Conservation (phyloP, 2,113 vertebrate species). For the Odobenus rosmarus region DNA sequence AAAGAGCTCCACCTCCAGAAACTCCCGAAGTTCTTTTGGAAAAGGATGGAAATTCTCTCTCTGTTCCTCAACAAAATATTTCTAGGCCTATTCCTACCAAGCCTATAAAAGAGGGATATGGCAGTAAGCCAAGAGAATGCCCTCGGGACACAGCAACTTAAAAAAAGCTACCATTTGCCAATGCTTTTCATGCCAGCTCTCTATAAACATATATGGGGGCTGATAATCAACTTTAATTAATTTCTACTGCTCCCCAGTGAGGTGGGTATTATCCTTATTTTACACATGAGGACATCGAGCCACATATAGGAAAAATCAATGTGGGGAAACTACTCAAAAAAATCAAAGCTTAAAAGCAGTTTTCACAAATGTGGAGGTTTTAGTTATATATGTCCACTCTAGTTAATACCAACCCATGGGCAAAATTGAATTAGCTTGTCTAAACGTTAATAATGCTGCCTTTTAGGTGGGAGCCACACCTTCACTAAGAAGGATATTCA, state of each 20-base stretch:
- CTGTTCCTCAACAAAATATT: background rate
- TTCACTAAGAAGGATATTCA: background rate
- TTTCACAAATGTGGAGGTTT: background rate
- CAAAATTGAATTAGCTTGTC: background rate
- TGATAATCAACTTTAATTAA: background rate
- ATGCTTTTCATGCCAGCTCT: background rate
- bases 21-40: background rate
- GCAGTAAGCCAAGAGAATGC: background rate
- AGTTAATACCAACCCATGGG: background rate
- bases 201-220: background rate
- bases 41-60: background rate
- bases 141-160: background rate
- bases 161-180: background rate
- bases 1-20: background rate
- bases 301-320: slow-evolving; percentile 13
- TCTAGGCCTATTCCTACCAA: background rate
- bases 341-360: background rate
- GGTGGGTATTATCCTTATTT: background rate
- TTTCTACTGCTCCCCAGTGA: background rate
- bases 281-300: background rate
- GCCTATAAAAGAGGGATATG: background rate
- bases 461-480: background rate
- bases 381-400: background rate
- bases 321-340: background rate
- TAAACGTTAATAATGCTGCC: background rate